Evolutionary conservation across 2,113 vertebrate species (phyloP).

Genomic region (Pongo pygmaeus): DNA sequence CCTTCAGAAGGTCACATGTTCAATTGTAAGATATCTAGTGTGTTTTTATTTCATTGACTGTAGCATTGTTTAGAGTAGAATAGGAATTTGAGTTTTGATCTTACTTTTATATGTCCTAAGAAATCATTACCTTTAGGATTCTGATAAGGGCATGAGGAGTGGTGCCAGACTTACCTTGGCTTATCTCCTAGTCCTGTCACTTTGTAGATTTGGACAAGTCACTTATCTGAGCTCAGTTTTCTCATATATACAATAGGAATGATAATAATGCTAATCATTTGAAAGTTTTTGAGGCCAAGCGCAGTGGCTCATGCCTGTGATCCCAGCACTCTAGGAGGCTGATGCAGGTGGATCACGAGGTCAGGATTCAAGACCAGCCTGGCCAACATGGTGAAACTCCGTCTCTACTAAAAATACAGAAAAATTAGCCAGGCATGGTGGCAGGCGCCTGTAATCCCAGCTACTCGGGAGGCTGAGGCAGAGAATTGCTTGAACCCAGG

Average conservation of each 20-base stretch:
- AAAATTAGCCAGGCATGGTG: too few relatives aligned
- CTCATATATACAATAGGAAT: background rate
- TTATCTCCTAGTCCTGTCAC: background rate
- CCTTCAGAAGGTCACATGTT: background rate
- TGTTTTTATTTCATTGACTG: background rate
- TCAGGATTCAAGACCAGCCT: too few relatives aligned
- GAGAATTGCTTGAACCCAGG: too few relatives aligned
- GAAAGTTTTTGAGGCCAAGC: background rate
- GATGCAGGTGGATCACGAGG: too few relatives aligned
- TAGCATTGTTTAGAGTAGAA: background rate
- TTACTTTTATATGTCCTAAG: background rate
- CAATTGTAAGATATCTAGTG: background rate
- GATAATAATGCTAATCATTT: background rate
- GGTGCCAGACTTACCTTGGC: background rate
- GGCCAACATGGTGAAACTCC: too few relatives aligned
- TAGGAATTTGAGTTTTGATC: background rate
- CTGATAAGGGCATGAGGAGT: background rate
- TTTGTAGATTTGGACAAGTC: background rate
- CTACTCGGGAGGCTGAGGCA: too few relatives aligned
- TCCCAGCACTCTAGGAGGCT: too few relatives aligned
- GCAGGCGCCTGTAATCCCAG: too few relatives aligned
- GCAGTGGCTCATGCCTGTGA: too few relatives aligned
- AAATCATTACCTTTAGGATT: conserved; percentile 3
- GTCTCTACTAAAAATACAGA: too few relatives aligned
- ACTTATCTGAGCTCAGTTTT: background rate